Base-by-base conservation (phyloP, 2,113 vertebrate genomes). In the Mionectes macconnelli region DNA sequence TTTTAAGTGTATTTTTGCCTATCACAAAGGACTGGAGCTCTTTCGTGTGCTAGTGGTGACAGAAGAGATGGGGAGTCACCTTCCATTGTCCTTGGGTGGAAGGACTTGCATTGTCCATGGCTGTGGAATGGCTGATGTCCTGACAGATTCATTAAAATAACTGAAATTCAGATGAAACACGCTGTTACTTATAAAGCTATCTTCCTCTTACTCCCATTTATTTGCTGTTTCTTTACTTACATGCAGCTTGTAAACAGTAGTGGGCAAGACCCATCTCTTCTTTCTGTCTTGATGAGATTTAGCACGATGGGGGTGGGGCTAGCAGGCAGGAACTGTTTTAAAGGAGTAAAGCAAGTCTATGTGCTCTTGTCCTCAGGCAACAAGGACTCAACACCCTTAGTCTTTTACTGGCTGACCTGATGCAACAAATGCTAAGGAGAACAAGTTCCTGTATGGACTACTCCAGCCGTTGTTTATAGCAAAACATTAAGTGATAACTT, bases 381-480 rank as follows among this genome's bases (percentile, higher is more conserved):
- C 31, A 52, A 66, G n/a, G 35, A 57, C 64, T 47, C 70, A 52
- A 50, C 30, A 60, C 33, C 24, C 42, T 59, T 80, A 47, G 47
- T 67, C 23, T 56, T 79, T 47, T 64, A n/a, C 33, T 64, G 40
- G n/a, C 44, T 86, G 78, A 59, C 63, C 50, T 53, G 31, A 25
- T 53, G 74, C 63, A 89, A 57, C 44, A 86, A 81, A 87, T 62
- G 69, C 75, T 89, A 37, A 70, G 68, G 50, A 74, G 78, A 92
- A 73, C 39, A 35, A 72, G 72, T 93, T 96, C 25, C 90, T 89
- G 24, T 76, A 31, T 44, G 57, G 73, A 30, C 27, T 84, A 66
- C 21, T 97, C 69, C 31, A 78, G 59, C 63, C 87, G 66, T 67
- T 93, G 86, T 84, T 89, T 90, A 91, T 78, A 92, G 87, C 50